Base-by-base conservation (phyloP, 2,797 vertebrate genomes). In the Aphelocoma californica region DNA sequence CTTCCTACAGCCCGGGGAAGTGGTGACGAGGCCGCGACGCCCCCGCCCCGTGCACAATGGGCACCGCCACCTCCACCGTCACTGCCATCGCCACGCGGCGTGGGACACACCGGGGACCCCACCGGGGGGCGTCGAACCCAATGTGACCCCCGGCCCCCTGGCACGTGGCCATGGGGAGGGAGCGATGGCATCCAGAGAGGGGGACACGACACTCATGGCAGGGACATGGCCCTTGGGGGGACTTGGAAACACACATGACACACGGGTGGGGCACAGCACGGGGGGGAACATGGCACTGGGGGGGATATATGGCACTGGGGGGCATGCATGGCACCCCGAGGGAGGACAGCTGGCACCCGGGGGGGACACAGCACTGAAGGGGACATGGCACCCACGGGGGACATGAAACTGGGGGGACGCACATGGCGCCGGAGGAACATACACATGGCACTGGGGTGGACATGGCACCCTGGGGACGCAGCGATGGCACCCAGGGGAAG, bases 11-110 rank as follows among this genome's bases (percentile, higher is more conserved):
- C 62, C 17, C n/a, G 7, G 85, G 94, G 94, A 84, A 92, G 28
- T 86, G 85, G 69, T 90, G 94, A 92, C 94, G 86, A 80, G 73
- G 50, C 64, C 19, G 44, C 32, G 64, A 7, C 69, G 60, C 93
- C 93, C 72, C 93, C 86, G 71, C 93, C 91, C 91, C 58, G 72
- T 19, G 4, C 81, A 93, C 91, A 95, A 92, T 95, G 93, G 86
- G 65, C 73, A 56, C 84, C 51, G 36, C 50, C 74, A 50, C 70
- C 62, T 15, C 54, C 38, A 3, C 72, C 54, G 53, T 6, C 51
- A 4, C 51, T 1, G 16, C 12, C 57, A 9, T 51, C 38, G 18
- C 9, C 58, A 9, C 28, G 4, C 5, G 11, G 57, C 29, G 17
- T 9, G 80, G 44, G 67, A 38, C 28, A 12, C 53, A 6, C 18